A percentile compares a stretch with the other conserved stretches of the same genome.
These are phyloP conservation scores for Pristiophorus japonicus DNA, from an alignment of 2,113 vertebrate species.

Conservation along the genomic window DNA sequence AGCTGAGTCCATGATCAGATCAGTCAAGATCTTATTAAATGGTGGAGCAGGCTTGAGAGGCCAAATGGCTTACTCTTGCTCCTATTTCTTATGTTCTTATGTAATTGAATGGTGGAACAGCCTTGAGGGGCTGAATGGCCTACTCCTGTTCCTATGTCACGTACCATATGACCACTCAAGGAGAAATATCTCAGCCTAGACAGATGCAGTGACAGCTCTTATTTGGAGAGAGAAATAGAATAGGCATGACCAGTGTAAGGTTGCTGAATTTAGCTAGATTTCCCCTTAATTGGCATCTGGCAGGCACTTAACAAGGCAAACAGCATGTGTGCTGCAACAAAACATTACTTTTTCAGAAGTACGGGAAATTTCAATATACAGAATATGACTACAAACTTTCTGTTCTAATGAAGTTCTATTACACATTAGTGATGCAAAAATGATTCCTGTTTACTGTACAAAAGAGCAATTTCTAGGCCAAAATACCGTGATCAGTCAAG, in stretches of 20 bases:
- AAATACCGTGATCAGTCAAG: constrained; percentile 3
- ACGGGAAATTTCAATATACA: not conserved
- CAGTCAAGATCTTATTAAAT: too few species aligned
- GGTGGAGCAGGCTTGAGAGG: too few species aligned
- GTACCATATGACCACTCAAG: too few species aligned
- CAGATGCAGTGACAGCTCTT: too few species aligned
- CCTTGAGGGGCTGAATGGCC: too few species aligned
- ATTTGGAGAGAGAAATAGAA: not conserved
- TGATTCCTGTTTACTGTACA: not conserved
- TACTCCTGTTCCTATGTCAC: too few species aligned
- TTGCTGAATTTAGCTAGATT: not conserved
- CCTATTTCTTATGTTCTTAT: too few species aligned
- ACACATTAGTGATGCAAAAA: not conserved
- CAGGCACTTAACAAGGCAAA: not conserved
- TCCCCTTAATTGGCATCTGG: not conserved
- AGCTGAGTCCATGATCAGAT: too few species aligned
- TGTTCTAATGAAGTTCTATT: not conserved
- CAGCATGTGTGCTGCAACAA: not conserved
- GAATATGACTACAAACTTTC: not conserved
- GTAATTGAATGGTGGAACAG: too few species aligned
- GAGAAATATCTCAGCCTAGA: too few species aligned
- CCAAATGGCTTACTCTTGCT: too few species aligned
- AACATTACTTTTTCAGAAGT: not conserved
- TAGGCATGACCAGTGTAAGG: not conserved
- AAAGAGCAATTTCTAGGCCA: not conserved